These are phyloP conservation scores for Theocolax elegans DNA, from an alignment of 1,140 invertebrate genomes.

Conservation along the genomic window DNA sequence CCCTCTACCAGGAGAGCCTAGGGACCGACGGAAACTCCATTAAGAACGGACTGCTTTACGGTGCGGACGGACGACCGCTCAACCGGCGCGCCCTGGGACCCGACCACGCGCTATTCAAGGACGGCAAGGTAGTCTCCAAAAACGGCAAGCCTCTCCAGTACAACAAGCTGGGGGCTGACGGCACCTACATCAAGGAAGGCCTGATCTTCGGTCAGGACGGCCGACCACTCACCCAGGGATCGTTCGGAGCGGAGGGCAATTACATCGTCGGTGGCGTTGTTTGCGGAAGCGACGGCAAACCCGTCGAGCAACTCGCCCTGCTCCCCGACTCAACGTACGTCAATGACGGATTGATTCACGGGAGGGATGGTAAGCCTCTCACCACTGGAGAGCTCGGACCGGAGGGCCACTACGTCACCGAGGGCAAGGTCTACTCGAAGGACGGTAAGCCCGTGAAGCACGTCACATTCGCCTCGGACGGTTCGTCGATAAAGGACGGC, in stretches of 20 bases:
- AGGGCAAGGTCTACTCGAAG: slow-evolving; percentile 62
- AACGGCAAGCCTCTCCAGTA: slow-evolving; percentile 59
- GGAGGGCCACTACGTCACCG: slow-evolving; percentile 55
- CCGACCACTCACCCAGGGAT: slow-evolving; percentile 60
- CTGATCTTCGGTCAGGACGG: slow-evolving; percentile 55
- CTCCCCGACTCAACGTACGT: slow-evolving; percentile 60
- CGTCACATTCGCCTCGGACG: slow-evolving; percentile 61
- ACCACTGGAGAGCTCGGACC: slow-evolving; percentile 55
- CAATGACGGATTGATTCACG: slow-evolving; percentile 60
- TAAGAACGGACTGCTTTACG: slow-evolving; percentile 57
- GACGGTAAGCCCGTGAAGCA: slow-evolving; percentile 61
- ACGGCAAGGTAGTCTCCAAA: slow-evolving; percentile 58
- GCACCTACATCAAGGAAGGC: slow-evolving; percentile 62
- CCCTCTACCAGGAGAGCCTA: slow-evolving; percentile 56
- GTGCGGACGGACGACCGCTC: slow-evolving; percentile 47
- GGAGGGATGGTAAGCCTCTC: slow-evolving; percentile 54
- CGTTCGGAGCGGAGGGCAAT: slow-evolving; percentile 55
- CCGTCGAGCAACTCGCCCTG: slow-evolving; percentile 53
- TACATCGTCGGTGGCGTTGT: slow-evolving; percentile 61
- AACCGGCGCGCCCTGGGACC: slow-evolving; percentile 55
- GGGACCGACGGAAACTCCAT: slow-evolving; percentile 59
- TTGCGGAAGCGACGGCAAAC: slow-evolving; percentile 58
- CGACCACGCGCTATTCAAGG: slow-evolving; percentile 54
- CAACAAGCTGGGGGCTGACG: slow-evolving; percentile 54
- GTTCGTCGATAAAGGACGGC: slow-evolving; percentile 60